Conservation (phyloP, 2,888 invertebrate species). For the Bimastos eiseni region DNA sequence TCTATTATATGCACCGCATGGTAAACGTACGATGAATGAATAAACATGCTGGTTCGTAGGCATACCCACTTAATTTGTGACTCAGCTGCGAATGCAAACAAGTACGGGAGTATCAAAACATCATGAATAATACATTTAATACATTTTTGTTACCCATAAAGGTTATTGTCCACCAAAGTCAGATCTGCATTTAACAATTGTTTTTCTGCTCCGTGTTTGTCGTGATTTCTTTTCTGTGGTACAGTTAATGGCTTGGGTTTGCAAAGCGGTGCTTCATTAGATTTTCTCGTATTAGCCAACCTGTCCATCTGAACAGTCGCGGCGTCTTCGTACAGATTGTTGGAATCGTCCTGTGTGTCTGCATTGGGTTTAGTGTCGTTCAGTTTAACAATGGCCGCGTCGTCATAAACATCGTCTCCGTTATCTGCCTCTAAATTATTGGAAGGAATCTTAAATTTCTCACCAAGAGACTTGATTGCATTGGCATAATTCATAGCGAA, state of each 20-base stretch:
- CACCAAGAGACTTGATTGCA: background rate
- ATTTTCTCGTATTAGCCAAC: background rate
- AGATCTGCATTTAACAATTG: background rate
- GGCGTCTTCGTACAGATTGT: background rate
- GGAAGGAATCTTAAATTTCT: background rate
- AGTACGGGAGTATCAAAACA: background rate
- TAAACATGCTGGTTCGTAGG: background rate
- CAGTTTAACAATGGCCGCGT: background rate
- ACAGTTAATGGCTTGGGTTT: background rate
- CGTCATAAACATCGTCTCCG: background rate
- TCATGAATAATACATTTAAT: background rate
- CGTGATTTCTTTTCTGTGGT: background rate
- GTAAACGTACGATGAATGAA: background rate
- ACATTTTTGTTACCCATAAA: background rate
- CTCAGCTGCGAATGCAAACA: background rate
- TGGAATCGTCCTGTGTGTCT: background rate
- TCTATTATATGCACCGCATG: background rate
- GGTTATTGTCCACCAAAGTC: background rate
- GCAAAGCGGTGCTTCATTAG: background rate
- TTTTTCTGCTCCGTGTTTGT: background rate
- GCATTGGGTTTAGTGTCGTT: background rate
- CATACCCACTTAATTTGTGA: background rate
- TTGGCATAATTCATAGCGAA: conserved; percentile 3
- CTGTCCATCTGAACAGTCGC: background rate
- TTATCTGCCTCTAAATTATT: background rate